phyloP scores from a whole-genome alignment of 2,797 vertebrate genomes.

The Microcaecilia unicolor region DNA sequence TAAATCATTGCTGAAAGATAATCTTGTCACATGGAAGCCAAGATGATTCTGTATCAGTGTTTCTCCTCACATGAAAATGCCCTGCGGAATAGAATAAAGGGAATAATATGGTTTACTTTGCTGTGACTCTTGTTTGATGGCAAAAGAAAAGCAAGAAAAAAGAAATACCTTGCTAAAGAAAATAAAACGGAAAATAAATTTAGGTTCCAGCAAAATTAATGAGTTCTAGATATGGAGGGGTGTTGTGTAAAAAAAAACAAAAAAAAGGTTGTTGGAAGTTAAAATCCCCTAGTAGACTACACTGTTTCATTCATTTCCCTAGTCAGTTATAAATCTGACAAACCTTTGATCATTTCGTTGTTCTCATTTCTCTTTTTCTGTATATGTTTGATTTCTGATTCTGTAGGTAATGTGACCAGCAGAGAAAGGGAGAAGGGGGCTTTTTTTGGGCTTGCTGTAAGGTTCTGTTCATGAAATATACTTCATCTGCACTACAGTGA shows the following conservation, averaged over 20 bases:
- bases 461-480: slow-evolving; percentile 16
- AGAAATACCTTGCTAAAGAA: slow-evolving; percentile 13
- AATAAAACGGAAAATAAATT: slow-evolving; percentile 11
- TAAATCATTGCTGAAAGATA: slow-evolving; percentile 58
- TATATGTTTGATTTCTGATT: slow-evolving; percentile 31
- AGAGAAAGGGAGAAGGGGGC: slow-evolving; percentile 23
- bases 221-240: not conserved
- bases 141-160: slow-evolving; percentile 23
- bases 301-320: slow-evolving; percentile 8
- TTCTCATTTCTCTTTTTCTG: not conserved
- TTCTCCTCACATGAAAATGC: slow-evolving; percentile 24
- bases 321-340: slow-evolving; percentile 26
- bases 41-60: slow-evolving; percentile 45
- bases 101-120: slow-evolving; percentile 39
- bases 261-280: not conserved
- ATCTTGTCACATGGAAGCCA: slow-evolving; percentile 42
- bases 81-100: slow-evolving; percentile 21
- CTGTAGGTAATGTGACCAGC: too few species aligned
- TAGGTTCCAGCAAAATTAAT: slow-evolving; percentile 21
- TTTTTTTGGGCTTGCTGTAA: slow-evolving; percentile 28
- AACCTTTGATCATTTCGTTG: slow-evolving; percentile 8
- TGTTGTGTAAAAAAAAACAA: slow-evolving; percentile 11
- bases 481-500: too few species aligned
- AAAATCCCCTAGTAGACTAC: slow-evolving; percentile 10
- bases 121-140: slow-evolving; percentile 1